phyloP scores from a whole-genome alignment of 2,113 vertebrate genomes.

The Menidia beryllina region DNA sequence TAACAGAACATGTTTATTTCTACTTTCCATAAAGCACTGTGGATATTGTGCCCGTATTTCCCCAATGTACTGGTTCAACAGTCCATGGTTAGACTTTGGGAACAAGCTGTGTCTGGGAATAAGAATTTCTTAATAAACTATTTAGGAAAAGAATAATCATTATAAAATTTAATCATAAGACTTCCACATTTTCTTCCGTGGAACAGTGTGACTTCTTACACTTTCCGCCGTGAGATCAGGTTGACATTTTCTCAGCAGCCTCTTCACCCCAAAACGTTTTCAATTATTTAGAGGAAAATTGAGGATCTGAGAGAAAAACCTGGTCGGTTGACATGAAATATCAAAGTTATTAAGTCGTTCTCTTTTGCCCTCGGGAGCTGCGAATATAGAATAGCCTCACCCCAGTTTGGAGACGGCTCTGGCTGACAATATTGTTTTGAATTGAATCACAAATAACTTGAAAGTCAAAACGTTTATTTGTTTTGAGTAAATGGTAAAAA shows the following conservation, averaged over 20 bases:
- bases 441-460: slow-evolving; percentile 57
- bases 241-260: not conserved
- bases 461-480: slow-evolving; percentile 63
- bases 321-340: too few relatives aligned
- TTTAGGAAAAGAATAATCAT: not conserved
- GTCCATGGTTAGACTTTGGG: too few relatives aligned
- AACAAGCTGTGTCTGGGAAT: too few relatives aligned
- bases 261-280: not conserved
- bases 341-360: not conserved
- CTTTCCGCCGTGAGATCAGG: not conserved
- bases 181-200: not conserved
- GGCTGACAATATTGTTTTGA: slow-evolving; percentile 33
- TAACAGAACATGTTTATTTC: too few relatives aligned
- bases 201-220: not conserved
- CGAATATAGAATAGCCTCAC: not conserved
- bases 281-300: not conserved
- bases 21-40: too few relatives aligned
- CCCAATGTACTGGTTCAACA: too few relatives aligned
- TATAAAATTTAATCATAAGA: not conserved
- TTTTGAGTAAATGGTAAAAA: slow-evolving; percentile 68
- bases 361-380: not conserved
- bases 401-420: slow-evolving; percentile 13
- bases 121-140: too few relatives aligned
- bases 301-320: too few relatives aligned
- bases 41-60: too few relatives aligned